phyloP scores from a whole-genome alignment of 2,888 invertebrate species.

The Adineta ricciae region DNA sequence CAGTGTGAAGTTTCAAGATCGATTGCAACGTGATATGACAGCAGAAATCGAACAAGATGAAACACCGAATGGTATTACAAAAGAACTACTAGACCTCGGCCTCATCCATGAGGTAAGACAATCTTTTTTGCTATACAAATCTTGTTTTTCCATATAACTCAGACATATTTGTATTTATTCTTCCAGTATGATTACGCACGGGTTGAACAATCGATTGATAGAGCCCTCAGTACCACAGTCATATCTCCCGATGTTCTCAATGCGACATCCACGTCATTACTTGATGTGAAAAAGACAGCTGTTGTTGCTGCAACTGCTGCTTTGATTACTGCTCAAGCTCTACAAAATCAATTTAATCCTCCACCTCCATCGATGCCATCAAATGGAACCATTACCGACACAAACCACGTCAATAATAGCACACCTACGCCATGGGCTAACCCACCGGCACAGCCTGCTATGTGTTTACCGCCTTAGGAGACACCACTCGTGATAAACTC shows the following conservation, averaged over 20 bases:
- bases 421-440: too few relatives aligned
- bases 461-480: not conserved
- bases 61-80: not conserved
- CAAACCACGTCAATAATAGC: too few relatives aligned
- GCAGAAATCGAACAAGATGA: not conserved
- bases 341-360: not conserved
- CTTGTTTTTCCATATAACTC: too few relatives aligned
- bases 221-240: not conserved
- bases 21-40: conserved; percentile 17
- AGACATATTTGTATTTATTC: not conserved
- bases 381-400: not conserved
- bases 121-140: too few relatives aligned
- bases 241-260: not conserved
- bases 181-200: not conserved
- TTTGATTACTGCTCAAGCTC: not conserved
- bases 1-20: conserved; percentile 21
- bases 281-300: not conserved
- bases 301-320: not conserved
- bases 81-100: conserved; percentile 3
- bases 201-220: conserved; percentile 3
- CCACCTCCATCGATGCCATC: not conserved
- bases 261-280: not conserved
- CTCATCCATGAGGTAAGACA: not conserved
- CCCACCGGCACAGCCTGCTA: not conserved
- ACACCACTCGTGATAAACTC: too few relatives aligned